Evolutionary conservation across 2,113 vertebrate genomes (phyloP), one percentile per base, ranked within the genome.

Genomic region (Phocoena sinus): DNA sequence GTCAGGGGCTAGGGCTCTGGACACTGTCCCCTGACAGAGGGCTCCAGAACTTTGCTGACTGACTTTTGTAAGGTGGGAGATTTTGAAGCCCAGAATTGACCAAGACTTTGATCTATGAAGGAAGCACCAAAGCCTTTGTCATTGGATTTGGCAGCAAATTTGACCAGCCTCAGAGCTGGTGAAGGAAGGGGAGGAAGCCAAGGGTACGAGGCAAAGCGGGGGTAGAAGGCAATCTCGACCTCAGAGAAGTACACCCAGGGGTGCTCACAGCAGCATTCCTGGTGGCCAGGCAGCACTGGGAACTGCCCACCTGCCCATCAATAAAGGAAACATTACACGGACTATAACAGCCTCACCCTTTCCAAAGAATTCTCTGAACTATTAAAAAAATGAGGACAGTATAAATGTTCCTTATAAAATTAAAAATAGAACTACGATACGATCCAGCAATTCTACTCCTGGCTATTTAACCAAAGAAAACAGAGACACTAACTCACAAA

Each of bases 381-480:
- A 56, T 67, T 38, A 31, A 13, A 47, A 71, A 50, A 44, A 63
- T 20, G 44, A 94, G 53, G 31, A 79, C 62, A 79, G 11, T 17
- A 58, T 12, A 36, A 36, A 73, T 56, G 12, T 7, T 44, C 44
- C 77, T 83, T 58, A 58, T n/a, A 58, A 90, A 58, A 56, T 73
- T 56, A 44, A 82, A 76, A 63, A 44, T 23, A 44, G 76, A 83
- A 44, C 12, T 17, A 65, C 6, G 8, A 12, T 56, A n/a, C 44
- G 89, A 83, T 58, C 17, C 58, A 76, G 58, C 60, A 47, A 67
- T 74, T 65, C 58, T 33, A 67, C 68, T 26, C 63, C 38, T 65
- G 67, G 47, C 44, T 67, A 83, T 74, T 89, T 56, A 67, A 36
- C 21, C 25, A 10, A 94, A 82, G 79, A 82, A 94, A 83, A 73